Percentiles rank a stretch among this genome's conserved stretches.
Conservation (phyloP, 2,797 vertebrate genomes). For the Enteromius mattozi region DNA sequence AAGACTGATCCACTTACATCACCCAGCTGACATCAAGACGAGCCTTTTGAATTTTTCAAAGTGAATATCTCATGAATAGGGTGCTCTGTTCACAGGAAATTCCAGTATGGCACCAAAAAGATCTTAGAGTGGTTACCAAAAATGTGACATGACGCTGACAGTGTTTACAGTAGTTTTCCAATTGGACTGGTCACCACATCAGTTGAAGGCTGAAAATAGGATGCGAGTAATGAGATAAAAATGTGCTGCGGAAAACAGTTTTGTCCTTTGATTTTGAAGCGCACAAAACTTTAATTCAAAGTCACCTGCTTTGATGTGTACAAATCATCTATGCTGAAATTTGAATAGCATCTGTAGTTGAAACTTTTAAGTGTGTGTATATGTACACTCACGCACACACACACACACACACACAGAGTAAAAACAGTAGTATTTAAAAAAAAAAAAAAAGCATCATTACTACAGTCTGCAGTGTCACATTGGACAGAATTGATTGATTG, state of each 20-base stretch:
- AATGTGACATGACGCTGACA: constrained; percentile 28
- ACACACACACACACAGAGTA: too few relatives aligned
- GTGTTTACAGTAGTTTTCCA: constrained; percentile 27
- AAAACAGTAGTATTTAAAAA: not conserved
- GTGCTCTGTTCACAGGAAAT: constrained; percentile 77
- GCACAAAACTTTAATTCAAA: not conserved
- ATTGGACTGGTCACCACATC: constrained; percentile 24
- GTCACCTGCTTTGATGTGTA: constrained; percentile 5
- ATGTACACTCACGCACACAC: too few relatives aligned
- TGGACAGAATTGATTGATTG: too few relatives aligned
- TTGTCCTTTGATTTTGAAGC: not conserved
- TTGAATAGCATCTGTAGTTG: not conserved
- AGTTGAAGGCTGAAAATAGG: constrained; percentile 11
- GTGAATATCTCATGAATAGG: constrained; percentile 75
- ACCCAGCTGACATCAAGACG: constrained; percentile 44
- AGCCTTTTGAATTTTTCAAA: constrained; percentile 72
- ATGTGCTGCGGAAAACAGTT: not conserved
- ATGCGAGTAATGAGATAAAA: constrained; percentile 14
- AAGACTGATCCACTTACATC: constrained; percentile 59
- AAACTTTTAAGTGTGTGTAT: not conserved
- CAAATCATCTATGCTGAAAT: not conserved
- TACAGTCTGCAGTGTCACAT: not conserved
- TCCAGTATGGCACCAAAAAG: constrained; percentile 59
- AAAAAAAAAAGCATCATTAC: not conserved
- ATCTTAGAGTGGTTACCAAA: constrained; percentile 38